Percentiles rank a stretch among this genome's conserved stretches.
phyloP scores from a whole-genome alignment of 2,113 vertebrate genomes.

The Dicerorhinus sumatrensis region DNA sequence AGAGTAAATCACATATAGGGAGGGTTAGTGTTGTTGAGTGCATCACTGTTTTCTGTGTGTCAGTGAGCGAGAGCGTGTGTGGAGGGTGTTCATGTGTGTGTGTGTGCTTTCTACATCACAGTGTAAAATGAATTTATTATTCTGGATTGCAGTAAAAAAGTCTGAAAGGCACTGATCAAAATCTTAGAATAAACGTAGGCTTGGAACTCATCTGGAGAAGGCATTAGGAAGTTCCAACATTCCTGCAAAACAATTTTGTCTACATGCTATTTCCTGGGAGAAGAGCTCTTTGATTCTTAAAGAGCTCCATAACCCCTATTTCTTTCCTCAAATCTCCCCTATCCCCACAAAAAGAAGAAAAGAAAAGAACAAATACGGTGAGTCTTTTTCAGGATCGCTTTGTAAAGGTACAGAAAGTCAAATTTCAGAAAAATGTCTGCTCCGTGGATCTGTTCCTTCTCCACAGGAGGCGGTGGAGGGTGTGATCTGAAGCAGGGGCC shows the following conservation, averaged over 20 bases:
- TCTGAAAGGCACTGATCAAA: neutral
- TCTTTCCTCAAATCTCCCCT: neutral
- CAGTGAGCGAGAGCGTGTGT: no score
- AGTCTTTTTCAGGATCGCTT: neutral
- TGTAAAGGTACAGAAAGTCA: neutral
- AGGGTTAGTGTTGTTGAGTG: rapidly evolving
- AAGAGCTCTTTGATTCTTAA: neutral
- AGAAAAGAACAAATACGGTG: neutral
- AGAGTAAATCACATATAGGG: neutral
- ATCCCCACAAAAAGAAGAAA: rapidly evolving
- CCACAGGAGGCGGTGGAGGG: neutral
- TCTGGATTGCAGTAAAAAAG: neutral
- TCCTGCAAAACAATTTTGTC: neutral
- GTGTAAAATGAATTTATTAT: neutral
- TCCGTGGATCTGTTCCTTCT: neutral
- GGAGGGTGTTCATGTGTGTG: rapidly evolving
- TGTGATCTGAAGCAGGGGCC: rapidly evolving
- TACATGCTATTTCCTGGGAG: neutral
- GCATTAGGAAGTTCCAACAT: neutral
- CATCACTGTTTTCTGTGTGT: neutral
- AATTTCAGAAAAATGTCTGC: neutral
- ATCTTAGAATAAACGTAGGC: neutral
- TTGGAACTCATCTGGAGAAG: neutral
- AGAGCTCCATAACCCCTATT: neutral
- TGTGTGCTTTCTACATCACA: neutral